These are phyloP conservation scores for Drosophila kambysellisi DNA, from an alignment of 2,888 invertebrate genomes.

Conservation along the genomic window DNA sequence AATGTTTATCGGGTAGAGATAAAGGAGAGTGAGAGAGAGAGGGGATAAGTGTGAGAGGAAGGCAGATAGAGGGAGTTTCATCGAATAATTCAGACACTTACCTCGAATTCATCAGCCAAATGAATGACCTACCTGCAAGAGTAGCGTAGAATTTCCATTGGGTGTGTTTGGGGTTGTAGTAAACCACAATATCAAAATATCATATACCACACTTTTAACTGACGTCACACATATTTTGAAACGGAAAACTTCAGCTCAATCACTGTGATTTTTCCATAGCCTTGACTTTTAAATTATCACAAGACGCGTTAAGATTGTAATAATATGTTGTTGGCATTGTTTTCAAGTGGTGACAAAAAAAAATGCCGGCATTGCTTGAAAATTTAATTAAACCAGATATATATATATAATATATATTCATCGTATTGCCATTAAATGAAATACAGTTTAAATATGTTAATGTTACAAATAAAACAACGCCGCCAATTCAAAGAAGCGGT, in stretches of 20 bases:
- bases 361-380: slow-evolving; percentile 12
- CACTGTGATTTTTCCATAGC: slow-evolving; percentile 8
- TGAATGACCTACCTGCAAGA: slow-evolving; percentile 33
- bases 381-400: slow-evolving; percentile 4
- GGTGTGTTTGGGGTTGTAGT: not conserved
- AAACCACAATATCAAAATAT: not conserved
- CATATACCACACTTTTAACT: slow-evolving; percentile 25
- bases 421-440: slow-evolving; percentile 13
- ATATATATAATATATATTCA: not conserved
- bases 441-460: slow-evolving; percentile 25
- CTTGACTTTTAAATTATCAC: slow-evolving; percentile 7
- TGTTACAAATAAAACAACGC: slow-evolving; percentile 27
- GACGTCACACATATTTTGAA: slow-evolving; percentile 8
- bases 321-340: slow-evolving; percentile 1
- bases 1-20: not conserved
- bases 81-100: slow-evolving; percentile 22
- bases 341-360: not conserved
- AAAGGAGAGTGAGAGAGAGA: not conserved
- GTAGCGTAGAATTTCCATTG: slow-evolving; percentile 22
- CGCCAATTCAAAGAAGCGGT: slow-evolving; percentile 32
- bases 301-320: slow-evolving; percentile 14
- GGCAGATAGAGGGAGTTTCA: not conserved
- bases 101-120: slow-evolving; percentile 3
- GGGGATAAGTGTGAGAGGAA: not conserved
- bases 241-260: slow-evolving; percentile 11